Evolutionary conservation across 1,140 invertebrate species (phyloP).

Genomic region (Dinothrombium tinctorium): DNA sequence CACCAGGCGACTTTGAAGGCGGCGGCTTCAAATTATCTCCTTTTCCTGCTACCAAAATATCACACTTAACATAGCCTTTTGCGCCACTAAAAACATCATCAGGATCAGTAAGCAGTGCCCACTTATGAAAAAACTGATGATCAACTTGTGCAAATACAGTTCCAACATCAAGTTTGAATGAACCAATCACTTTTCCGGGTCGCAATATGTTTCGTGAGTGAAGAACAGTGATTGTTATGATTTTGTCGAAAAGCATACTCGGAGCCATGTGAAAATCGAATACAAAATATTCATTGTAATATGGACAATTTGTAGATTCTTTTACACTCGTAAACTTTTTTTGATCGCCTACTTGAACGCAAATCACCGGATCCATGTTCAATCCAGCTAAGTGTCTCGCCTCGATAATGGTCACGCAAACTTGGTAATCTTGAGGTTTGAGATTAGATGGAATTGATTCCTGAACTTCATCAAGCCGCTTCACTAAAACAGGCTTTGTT

Average conservation of each 20-base stretch:
- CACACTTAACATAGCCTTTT: conserved; percentile 58
- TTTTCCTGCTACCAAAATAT: conserved; percentile 68
- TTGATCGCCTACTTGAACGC: conserved; percentile 58
- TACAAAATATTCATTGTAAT: conserved; percentile 44
- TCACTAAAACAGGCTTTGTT: too few species aligned
- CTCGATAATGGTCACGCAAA: too few species aligned
- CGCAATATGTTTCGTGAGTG: not conserved
- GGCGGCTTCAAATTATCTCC: too few species aligned
- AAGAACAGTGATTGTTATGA: not conserved
- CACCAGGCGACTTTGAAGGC: too few species aligned
- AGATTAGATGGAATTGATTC: too few species aligned
- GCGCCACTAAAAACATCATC: not conserved
- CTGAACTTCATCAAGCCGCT: too few species aligned
- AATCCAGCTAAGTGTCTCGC: conserved; percentile 60
- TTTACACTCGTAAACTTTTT: conserved; percentile 71
- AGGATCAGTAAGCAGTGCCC: conserved; percentile 3
- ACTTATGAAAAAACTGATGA: not conserved
- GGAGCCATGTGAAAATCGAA: not conserved
- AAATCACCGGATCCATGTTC: conserved; percentile 75
- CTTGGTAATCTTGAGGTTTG: too few species aligned
- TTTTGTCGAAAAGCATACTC: conserved; percentile 6
- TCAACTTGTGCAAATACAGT: not conserved
- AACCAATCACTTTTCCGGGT: not conserved
- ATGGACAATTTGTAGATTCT: conserved; percentile 73
- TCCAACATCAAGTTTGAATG: not conserved